A percentile compares a stretch with the other conserved stretches of the same genome.
Conservation (phyloP, 2,797 vertebrate genomes). For the Borostomias antarcticus region DNA sequence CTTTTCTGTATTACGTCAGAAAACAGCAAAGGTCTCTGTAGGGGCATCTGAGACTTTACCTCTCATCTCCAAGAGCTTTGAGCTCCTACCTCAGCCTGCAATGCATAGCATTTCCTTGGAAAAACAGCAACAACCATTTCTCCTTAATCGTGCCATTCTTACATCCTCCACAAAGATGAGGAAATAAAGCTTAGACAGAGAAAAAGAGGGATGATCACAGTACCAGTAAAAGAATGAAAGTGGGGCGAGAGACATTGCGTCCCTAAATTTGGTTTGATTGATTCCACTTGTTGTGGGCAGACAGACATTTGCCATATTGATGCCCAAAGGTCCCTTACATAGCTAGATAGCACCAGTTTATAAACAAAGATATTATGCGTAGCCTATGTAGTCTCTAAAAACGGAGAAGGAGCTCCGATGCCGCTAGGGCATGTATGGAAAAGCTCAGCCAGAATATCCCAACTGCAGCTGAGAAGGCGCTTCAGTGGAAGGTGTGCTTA, state of each 20-base stretch:
- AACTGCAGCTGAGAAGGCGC: background rate
- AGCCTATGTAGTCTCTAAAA: slow-evolving; percentile 31
- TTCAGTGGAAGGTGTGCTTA: background rate
- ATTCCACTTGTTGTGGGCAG: slow-evolving; percentile 14
- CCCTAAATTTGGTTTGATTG: too few species aligned
- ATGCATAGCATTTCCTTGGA: slow-evolving; percentile 81
- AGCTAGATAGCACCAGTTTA: slow-evolving; percentile 65
- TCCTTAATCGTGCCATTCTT: slow-evolving; percentile 71
- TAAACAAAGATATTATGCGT: slow-evolving; percentile 32
- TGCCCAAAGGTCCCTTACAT: slow-evolving; percentile 31
- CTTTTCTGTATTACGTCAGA: slow-evolving; percentile 86
- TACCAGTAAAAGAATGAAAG: slow-evolving; percentile 13
- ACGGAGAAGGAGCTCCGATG: slow-evolving; percentile 31
- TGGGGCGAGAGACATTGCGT: slow-evolving; percentile 48
- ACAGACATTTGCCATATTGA: background rate
- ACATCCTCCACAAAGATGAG: slow-evolving; percentile 70
- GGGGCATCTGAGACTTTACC: slow-evolving; percentile 56
- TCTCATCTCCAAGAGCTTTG: slow-evolving; percentile 46
- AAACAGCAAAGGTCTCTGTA: slow-evolving; percentile 78
- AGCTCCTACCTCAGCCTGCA: slow-evolving; percentile 71
- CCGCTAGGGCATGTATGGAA: slow-evolving; percentile 32
- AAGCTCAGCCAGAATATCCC: slow-evolving; percentile 41
- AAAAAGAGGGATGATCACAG: slow-evolving; percentile 10
- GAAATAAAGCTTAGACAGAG: slow-evolving; percentile 42
- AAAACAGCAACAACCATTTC: slow-evolving; percentile 53